phyloP scores from a whole-genome alignment of 2,888 invertebrate genomes.

The Elgonia sp. region DNA sequence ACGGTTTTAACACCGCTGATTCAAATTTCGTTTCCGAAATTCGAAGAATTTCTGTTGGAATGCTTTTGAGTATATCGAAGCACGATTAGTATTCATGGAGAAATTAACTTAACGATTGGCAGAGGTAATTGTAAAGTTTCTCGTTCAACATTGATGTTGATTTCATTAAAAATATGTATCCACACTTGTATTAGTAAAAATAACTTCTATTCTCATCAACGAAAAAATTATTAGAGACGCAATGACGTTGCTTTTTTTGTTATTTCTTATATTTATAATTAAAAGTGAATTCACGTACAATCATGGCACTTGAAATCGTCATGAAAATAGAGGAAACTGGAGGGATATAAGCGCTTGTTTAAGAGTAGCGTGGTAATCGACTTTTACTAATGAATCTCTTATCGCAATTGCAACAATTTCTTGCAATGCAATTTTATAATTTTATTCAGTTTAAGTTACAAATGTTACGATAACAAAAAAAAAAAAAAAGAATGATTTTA shows the following conservation, averaged over 20 bases:
- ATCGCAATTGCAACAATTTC: no score
- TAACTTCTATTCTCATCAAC: conserved; percentile 1
- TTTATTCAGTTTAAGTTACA: no score
- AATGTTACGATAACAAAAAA: no score
- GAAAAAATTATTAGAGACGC: neutral
- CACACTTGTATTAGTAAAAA: conserved; percentile 1
- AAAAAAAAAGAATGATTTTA: no score
- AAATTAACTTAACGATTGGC: neutral
- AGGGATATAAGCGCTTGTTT: neutral
- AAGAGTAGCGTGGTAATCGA: no score
- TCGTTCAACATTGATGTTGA: neutral
- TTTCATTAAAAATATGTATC: conserved; percentile 11
- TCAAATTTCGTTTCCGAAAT: neutral
- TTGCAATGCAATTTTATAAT: no score
- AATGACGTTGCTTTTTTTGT: neutral
- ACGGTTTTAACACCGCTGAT: conserved; percentile 14
- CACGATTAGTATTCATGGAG: conserved; percentile 12
- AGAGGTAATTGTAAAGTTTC: conserved; percentile 2
- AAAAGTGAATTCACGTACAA: neutral
- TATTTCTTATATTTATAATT: neutral
- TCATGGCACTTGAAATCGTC: conserved; percentile 9
- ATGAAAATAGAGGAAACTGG: neutral
- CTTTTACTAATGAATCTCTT: no score
- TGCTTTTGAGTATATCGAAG: conserved; percentile 14
- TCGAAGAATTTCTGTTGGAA: conserved; percentile 20